Percentiles rank a stretch among this genome's conserved stretches.
These are phyloP conservation scores for Muntiacus muntjak DNA, from an alignment of 2,113 vertebrate genomes.

Conservation along the genomic window DNA sequence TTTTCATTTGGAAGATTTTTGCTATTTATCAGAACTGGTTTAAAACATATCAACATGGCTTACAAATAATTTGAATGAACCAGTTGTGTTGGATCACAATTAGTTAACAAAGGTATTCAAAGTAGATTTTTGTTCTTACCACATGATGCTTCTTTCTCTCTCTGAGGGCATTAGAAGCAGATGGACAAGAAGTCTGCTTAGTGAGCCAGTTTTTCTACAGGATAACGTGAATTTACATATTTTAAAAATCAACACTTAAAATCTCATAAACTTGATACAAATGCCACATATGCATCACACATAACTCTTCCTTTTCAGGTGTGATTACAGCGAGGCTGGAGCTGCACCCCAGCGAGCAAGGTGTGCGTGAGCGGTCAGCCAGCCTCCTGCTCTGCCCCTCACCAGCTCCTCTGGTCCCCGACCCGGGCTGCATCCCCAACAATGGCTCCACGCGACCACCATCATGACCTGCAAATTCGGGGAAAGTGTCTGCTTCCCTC, in stretches of 20 bases:
- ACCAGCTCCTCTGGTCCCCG: rapidly evolving
- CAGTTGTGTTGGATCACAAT: background rate
- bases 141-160: background rate
- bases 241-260: background rate
- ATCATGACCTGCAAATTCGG: rapidly evolving
- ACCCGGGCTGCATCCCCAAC: background rate
- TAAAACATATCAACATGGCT: background rate
- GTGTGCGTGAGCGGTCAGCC: rapidly evolving
- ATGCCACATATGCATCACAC: background rate
- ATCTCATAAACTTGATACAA: background rate
- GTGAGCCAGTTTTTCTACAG: background rate
- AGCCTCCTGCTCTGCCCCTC: rapidly evolving
- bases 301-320: background rate
- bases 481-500: background rate
- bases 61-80: background rate
- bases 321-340: background rate
- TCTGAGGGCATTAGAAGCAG: rapidly evolving
- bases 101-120: background rate
- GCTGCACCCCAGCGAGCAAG: background rate
- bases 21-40: background rate
- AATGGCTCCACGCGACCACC: background rate
- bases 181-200: background rate
- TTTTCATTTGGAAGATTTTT: background rate
- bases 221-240: background rate
- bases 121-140: background rate